phyloP scores from a whole-genome alignment of 2,888 invertebrate genomes.

The Aphidoletes aphidimyza region DNA sequence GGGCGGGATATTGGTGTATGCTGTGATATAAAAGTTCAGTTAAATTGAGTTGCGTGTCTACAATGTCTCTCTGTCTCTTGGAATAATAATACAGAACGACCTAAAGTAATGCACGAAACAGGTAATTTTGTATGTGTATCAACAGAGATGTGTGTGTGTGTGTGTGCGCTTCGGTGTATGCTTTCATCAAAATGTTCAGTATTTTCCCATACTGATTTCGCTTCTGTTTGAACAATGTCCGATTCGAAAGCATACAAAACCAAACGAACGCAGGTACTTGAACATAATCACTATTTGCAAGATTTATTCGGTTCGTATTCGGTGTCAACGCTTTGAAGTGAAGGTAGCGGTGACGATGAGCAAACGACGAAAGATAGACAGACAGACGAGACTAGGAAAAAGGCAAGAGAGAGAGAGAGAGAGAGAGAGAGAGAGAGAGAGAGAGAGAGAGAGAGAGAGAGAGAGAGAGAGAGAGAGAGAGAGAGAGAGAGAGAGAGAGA shows the following conservation, averaged over 20 bases:
- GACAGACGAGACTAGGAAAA: no score
- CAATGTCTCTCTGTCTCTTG: background rate
- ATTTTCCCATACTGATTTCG: no score
- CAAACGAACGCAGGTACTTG: background rate
- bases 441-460: background rate
- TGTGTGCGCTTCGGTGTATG: no score
- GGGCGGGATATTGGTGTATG: background rate
- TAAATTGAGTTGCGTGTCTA: conserved; percentile 45
- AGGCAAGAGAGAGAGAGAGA: background rate
- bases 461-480: background rate
- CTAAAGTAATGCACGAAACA: conserved; percentile 17
- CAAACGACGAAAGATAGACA: no score
- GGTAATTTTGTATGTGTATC: background rate
- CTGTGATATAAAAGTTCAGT: conserved; percentile 31
- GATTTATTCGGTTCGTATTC: background rate
- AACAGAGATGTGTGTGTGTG: background rate
- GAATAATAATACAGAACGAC: background rate
- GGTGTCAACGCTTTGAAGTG: background rate
- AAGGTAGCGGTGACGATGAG: no score
- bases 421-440: background rate
- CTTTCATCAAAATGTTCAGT: no score
- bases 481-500: no score
- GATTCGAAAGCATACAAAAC: background rate
- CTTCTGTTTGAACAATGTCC: background rate
- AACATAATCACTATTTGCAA: conserved; percentile 14